These are phyloP conservation scores for Apamea monoglypha DNA, from an alignment of 2,888 invertebrate species.

Conservation along the genomic window DNA sequence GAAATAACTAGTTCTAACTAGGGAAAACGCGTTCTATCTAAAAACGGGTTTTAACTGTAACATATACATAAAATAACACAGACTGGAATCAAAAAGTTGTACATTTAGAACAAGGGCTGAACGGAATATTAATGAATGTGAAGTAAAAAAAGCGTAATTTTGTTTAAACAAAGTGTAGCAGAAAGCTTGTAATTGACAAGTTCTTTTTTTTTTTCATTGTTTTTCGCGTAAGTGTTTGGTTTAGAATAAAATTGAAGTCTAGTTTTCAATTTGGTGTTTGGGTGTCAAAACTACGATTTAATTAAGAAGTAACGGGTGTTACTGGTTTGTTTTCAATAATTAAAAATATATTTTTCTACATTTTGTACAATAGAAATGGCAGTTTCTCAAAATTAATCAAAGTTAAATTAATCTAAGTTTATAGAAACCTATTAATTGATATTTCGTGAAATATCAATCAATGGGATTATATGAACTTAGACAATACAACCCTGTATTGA, in stretches of 20 bases:
- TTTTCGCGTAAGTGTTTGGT: neutral
- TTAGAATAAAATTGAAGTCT: neutral
- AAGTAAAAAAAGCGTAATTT: constrained; percentile 23
- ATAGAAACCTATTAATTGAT: neutral
- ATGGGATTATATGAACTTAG: no score
- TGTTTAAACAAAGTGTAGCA: constrained; percentile 25
- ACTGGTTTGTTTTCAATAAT: neutral
- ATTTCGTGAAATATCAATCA: no score
- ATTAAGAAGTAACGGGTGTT: neutral
- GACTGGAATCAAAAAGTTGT: constrained; percentile 32
- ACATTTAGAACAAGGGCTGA: constrained; percentile 9
- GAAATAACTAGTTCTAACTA: no score
- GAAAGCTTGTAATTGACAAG: constrained; percentile 11
- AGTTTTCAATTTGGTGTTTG: neutral
- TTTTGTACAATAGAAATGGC: neutral
- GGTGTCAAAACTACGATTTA: neutral
- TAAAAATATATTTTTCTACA: neutral
- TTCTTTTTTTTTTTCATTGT: constrained; percentile 1
- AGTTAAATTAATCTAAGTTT: neutral
- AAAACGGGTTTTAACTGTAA: no score
- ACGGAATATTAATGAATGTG: constrained; percentile 49
- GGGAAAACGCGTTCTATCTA: no score
- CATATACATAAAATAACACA: neutral
- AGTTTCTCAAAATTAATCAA: neutral
- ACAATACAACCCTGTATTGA: no score